phyloP scores from a whole-genome alignment of 2,888 invertebrate species.

The Eurytoma californica region DNA sequence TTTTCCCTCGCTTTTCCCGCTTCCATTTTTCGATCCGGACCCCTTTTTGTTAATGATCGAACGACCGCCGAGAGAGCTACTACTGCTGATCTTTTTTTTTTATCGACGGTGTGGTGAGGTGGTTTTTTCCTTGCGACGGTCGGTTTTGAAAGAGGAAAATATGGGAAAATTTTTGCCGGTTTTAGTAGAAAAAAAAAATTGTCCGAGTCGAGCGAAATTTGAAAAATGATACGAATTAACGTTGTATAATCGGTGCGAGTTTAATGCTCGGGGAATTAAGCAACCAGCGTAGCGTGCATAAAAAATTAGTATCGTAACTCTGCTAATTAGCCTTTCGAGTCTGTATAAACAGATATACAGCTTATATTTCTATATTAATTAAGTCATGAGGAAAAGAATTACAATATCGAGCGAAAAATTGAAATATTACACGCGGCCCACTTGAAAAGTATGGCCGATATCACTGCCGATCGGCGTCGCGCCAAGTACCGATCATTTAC shows the following conservation, averaged over 20 bases:
- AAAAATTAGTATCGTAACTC: neutral
- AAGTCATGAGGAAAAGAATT: slow-evolving; percentile 6
- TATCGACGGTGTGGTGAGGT: neutral
- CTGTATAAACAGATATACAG: slow-evolving; percentile 1
- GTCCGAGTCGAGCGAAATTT: neutral
- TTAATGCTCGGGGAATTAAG: neutral
- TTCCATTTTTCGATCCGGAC: no score
- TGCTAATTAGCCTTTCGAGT: slow-evolving; percentile 15
- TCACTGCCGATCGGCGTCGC: no score
- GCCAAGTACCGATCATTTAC: no score
- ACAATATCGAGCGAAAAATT: neutral
- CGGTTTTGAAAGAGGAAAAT: no score
- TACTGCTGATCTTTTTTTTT: neutral
- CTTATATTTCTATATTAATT: slow-evolving; percentile 22
- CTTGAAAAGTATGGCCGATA: neutral
- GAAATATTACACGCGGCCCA: neutral
- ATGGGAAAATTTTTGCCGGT: neutral
- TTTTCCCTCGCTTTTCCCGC: no score
- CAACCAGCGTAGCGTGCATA: neutral
- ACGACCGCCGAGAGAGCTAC: neutral
- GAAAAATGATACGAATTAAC: neutral
- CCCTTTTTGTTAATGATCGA: no score
- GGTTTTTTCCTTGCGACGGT: no score
- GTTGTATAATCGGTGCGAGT: neutral
- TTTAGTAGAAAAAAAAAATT: neutral